Base-by-base conservation (phyloP, 2,797 vertebrate species). In the Lepidocolaptes lacrymiger region DNA sequence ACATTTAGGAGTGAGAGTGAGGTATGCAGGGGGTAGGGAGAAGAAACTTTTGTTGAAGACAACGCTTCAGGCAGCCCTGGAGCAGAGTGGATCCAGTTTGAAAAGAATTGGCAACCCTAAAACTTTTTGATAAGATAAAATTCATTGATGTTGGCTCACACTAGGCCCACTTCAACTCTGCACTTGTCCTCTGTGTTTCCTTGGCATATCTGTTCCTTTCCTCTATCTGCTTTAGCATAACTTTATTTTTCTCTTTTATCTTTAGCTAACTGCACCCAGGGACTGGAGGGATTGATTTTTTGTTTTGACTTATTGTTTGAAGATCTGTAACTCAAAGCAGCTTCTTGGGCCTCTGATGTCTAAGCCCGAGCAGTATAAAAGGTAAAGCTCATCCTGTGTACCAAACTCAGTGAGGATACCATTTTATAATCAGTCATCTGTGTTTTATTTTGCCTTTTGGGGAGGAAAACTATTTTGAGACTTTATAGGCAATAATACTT, bases 231-330 rank as follows among this genome's bases (percentile, higher is more conserved):
- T 97, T 98, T 97, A 98, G 97, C 98, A 98, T 98, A 98, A 98
- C 98, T 98, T 98, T 98, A 97, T 98, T 97, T 98, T 98, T 98
- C 98, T 98, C 98, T 99, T 99, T 99, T 98, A 99, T 99, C 98
- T 99, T 97, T 98, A 97, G 98, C 98, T 98, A 98, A 98, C 98
- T 98, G 98, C 98, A 97, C 97, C 97, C 96, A 96, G 98, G 98
- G 98, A 98, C 98, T 89, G 91, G 98, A 98, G 97, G 98, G 98
- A 98, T 98, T 98, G 98, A 99, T 99, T 98, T 98, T 98, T 99
- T 98, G 98, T 99, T 99, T 98, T 99, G 98, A 99, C 98, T 98
- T 98, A 98, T 98, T 98, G 98, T 99, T 99, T 99, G 99, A 99
- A 99, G 98, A 98, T 98, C 98, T 98, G 98, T 98, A 98, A 98